phyloP scores from a whole-genome alignment of 2,888 invertebrate genomes.

The Micoletzkya japonica region DNA sequence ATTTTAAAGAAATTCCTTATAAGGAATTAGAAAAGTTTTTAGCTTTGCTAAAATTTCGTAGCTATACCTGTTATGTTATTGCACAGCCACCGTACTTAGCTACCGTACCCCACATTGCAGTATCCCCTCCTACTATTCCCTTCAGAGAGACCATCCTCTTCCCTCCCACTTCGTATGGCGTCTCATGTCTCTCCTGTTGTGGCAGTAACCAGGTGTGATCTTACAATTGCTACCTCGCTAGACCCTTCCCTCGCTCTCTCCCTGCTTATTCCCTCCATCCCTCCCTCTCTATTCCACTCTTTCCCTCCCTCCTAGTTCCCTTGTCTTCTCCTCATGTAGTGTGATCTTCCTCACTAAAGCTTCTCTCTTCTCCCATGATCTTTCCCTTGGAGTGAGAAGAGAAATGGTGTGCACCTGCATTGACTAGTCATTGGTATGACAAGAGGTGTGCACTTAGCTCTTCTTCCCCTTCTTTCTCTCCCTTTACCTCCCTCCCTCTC shows the following conservation, averaged over 20 bases:
- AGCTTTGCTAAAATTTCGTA: too few species aligned
- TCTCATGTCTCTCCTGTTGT: too few species aligned
- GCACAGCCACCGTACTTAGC: too few species aligned
- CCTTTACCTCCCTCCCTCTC: conserved; percentile 9
- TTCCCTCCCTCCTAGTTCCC: not conserved
- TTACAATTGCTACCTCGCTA: not conserved
- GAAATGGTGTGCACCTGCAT: not conserved
- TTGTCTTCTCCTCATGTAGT: not conserved
- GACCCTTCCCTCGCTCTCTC: not conserved
- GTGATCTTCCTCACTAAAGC: not conserved
- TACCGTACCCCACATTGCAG: too few species aligned
- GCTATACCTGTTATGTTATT: too few species aligned
- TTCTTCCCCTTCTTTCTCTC: not conserved
- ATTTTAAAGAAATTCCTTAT: too few species aligned
- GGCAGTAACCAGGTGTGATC: too few species aligned
- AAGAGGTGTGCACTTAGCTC: not conserved
- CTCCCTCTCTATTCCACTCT: not conserved
- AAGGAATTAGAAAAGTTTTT: too few species aligned
- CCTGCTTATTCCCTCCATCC: not conserved
- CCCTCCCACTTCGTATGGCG: too few species aligned
- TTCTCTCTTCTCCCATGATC: not conserved
- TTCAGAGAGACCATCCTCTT: too few species aligned
- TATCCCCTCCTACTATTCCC: too few species aligned
- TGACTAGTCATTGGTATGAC: not conserved
- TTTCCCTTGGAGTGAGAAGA: conserved; percentile 10